Base-by-base conservation (phyloP, 2,888 invertebrate genomes). In the Leptarthrus brevirostris region DNA sequence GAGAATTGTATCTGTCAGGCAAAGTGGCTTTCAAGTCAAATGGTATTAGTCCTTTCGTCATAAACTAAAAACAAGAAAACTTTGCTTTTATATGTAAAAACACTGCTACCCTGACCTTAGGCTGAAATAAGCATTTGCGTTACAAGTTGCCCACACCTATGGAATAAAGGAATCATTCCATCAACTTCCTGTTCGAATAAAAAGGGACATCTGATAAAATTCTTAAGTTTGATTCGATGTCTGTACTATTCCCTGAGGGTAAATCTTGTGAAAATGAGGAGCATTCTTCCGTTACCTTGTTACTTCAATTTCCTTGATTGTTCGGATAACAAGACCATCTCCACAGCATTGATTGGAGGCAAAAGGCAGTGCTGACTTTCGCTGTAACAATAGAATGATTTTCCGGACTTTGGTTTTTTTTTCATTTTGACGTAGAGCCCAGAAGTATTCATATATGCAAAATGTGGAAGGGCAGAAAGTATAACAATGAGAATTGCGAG, bases 301-400 rank as follows among this genome's bases (percentile, higher is more conserved):
- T 66, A 66, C 26, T 66, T 26, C 66, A 66, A 66, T 66, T 66
- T 66, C 66, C 66, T 20, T 66, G 66, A 66, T 66, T 66, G 66
- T 66, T 66, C 44, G 66, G 66, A 66, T 47, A 66, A 66, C 24
- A 66, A 66, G 26, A 66, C 66, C 49, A 24, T 66, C 18, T 16
- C 49, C n/a, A n/a, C 22, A 66, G 2, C 22, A 16, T 47, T 66
- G 66, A 22, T 66, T 22, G 66, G 16, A 47, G 47, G 10, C 47
- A 47, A 12, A n/a, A 16, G 12, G 4, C 3, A 5, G 30, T n/a
- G n/a, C n/a, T 30, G 47, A 47, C 47, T 47, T 47, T 14, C 4
- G n/a, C 47, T 47, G 4, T 47, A 47, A 47, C 47, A 47, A 47
- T 12, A 47, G 47, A 47, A 47, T 47, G 16, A 47, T 47, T 47